Conservation (phyloP, 2,797 vertebrate genomes). For the Gallirallus australis region DNA sequence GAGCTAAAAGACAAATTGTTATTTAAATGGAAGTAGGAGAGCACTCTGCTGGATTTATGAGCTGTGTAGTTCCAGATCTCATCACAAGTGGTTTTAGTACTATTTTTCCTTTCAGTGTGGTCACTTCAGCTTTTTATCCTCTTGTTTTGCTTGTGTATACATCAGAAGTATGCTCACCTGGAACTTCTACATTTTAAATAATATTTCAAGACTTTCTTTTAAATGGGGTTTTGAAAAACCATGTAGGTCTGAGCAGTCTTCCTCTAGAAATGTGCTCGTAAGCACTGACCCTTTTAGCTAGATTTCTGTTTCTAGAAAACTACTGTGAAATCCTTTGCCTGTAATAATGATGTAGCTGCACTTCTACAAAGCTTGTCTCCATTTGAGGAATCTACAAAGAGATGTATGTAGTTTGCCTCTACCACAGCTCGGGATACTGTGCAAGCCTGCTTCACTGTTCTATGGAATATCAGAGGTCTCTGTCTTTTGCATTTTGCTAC, state of each 20-base stretch:
- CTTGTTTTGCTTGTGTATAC: background rate
- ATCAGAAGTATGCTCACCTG: background rate
- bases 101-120: background rate
- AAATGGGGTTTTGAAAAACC: background rate
- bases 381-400: background rate
- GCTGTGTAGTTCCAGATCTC: background rate
- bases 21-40: background rate
- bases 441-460: background rate
- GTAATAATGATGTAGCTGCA: background rate
- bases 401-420: background rate
- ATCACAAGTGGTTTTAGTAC: background rate
- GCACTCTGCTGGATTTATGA: background rate
- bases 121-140: background rate
- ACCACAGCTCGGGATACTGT: background rate
- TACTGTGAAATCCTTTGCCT: background rate
- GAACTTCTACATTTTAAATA: background rate
- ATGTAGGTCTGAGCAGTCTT: background rate
- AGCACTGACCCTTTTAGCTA: background rate
- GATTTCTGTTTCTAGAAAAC: background rate
- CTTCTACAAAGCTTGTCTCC: background rate
- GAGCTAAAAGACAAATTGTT: background rate
- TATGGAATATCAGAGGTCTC: background rate
- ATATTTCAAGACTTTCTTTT: background rate
- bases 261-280: background rate
- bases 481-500: background rate